These are phyloP conservation scores for Acipenser transmontanus DNA, from an alignment of 2,797 vertebrate species.

Conservation along the genomic window DNA sequence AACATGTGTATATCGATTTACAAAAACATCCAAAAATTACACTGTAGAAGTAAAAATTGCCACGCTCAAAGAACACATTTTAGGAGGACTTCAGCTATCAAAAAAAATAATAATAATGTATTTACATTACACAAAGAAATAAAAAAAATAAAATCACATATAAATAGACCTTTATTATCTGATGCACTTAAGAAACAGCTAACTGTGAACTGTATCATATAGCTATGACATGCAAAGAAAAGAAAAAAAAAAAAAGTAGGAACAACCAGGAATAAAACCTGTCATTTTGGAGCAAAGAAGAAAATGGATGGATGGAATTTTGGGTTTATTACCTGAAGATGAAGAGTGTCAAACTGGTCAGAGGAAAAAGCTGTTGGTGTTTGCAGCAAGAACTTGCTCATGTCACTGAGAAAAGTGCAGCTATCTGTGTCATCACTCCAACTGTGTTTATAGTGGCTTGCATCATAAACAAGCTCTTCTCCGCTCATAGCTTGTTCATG, in stretches of 20 bases:
- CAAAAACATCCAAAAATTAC: slow-evolving; percentile 17
- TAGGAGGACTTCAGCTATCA: too few species aligned
- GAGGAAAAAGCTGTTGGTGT: slow-evolving; percentile 74
- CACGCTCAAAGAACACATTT: neutral
- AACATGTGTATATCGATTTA: slow-evolving; percentile 29
- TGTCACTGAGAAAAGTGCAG: slow-evolving; percentile 80
- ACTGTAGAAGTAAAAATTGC: neutral
- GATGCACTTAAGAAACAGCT: too few species aligned
- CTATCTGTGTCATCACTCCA: slow-evolving; percentile 93
- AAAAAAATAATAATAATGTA: too few species aligned
- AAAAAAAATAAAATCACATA: too few species aligned
- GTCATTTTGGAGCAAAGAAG: slow-evolving; percentile 43
- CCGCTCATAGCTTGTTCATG: slow-evolving; percentile 85
- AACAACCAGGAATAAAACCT: slow-evolving; percentile 47
- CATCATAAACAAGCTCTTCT: slow-evolving; percentile 97
- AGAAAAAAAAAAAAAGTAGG: neutral
- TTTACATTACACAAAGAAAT: too few species aligned
- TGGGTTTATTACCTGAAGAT: slow-evolving; percentile 86
- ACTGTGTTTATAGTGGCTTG: slow-evolving; percentile 96
- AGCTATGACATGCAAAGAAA: too few species aligned
- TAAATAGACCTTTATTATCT: too few species aligned
- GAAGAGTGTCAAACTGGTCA: slow-evolving; percentile 79
- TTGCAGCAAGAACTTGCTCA: slow-evolving; percentile 74
- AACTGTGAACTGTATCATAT: too few species aligned
- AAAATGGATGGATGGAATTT: slow-evolving; percentile 62